These are phyloP conservation scores for Sebastolobus altivelis DNA, from an alignment of 2,797 vertebrate genomes.

Conservation along the genomic window DNA sequence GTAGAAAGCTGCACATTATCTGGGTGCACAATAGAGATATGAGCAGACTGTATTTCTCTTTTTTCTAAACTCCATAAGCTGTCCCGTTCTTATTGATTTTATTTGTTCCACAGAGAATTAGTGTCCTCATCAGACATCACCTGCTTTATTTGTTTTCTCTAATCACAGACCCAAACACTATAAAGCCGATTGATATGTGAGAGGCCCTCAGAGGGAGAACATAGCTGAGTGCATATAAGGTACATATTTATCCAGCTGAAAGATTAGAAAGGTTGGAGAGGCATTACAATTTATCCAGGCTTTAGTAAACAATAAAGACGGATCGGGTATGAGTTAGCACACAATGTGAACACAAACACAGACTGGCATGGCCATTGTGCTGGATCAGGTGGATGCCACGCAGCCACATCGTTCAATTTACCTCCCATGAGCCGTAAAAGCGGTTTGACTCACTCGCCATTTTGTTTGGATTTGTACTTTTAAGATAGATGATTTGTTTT, in stretches of 20 bases:
- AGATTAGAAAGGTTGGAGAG: constrained; percentile 60
- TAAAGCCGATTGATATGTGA: constrained; percentile 45
- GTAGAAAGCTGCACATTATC: constrained; percentile 23
- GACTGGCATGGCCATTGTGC: constrained; percentile 51
- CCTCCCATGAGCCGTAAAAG: constrained; percentile 1
- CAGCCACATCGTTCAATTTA: constrained; percentile 22
- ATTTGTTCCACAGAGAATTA: constrained; percentile 26
- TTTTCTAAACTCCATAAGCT: constrained; percentile 9
- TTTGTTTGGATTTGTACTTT: constrained; percentile 15
- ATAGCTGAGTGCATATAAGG: constrained; percentile 46
- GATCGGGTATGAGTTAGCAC: constrained; percentile 52
- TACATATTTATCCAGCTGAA: constrained; percentile 83
- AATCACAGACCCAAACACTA: constrained; percentile 38
- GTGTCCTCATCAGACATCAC: background rate
- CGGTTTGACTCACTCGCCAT: background rate
- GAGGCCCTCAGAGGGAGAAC: constrained; percentile 20
- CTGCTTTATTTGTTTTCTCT: constrained; percentile 48
- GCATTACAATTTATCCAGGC: constrained; percentile 58
- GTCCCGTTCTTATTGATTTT: constrained; percentile 26
- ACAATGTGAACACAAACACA: constrained; percentile 64
- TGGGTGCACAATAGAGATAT: background rate
- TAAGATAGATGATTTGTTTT: background rate
- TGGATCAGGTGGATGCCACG: constrained; percentile 32
- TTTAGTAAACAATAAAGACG: constrained; percentile 71
- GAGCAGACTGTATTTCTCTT: background rate